phyloP scores from a whole-genome alignment of 2,888 invertebrate genomes.

The Ormyrus thymus region DNA sequence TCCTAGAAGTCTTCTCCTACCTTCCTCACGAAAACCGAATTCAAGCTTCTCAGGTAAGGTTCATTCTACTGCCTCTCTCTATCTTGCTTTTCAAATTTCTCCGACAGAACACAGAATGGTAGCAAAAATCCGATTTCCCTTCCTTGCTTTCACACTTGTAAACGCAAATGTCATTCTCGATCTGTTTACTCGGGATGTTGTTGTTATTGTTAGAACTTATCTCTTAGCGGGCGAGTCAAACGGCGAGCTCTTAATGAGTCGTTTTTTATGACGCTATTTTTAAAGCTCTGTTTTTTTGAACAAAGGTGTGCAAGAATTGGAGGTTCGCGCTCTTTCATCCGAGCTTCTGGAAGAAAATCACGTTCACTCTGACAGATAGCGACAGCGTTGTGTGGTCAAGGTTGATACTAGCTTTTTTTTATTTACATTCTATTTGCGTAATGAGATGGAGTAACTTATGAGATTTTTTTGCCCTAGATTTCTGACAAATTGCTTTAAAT shows the following conservation, averaged over 20 bases:
- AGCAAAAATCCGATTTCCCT: not conserved
- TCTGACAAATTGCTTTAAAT: constrained; percentile 71
- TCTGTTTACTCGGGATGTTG: constrained; percentile 36
- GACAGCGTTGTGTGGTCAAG: constrained; percentile 71
- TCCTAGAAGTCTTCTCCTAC: constrained; percentile 75
- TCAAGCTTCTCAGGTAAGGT: constrained; percentile 70
- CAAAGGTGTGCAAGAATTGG: constrained; percentile 77
- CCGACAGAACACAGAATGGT: too few species aligned
- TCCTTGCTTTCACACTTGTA: not conserved
- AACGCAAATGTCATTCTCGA: constrained; percentile 47
- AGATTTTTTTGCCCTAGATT: constrained; percentile 60
- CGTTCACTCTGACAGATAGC: constrained; percentile 71
- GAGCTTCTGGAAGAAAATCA: constrained; percentile 74
- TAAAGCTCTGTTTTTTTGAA: not conserved
- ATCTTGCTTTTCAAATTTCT: not conserved
- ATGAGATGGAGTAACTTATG: not conserved
- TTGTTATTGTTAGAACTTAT: constrained; percentile 11
- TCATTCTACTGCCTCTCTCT: constrained; percentile 31
- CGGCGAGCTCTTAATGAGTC: not conserved
- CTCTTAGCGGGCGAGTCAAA: too few species aligned
- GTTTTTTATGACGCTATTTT: constrained; percentile 8
- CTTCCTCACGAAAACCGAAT: constrained; percentile 69
- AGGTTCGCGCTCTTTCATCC: constrained; percentile 75
- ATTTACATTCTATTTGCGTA: not conserved
- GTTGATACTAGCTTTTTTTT: constrained; percentile 57